These are phyloP conservation scores for Sciurus niger DNA, from an alignment of 2,113 vertebrate genomes.

Conservation along the genomic window DNA sequence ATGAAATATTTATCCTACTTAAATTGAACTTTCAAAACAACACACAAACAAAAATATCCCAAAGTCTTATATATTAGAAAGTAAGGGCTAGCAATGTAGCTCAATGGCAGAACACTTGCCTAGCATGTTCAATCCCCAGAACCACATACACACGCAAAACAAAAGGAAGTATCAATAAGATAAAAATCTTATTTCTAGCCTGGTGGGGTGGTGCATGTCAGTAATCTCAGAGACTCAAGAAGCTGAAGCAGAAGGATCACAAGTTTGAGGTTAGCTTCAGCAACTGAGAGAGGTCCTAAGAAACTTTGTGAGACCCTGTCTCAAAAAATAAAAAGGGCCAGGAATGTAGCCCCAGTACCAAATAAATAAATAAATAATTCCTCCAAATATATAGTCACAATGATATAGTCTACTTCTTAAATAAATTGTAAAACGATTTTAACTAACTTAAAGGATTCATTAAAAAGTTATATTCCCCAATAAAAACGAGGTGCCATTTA, in stretches of 20 bases:
- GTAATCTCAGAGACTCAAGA: too few species aligned
- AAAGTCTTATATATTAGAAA: background rate
- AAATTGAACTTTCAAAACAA: background rate
- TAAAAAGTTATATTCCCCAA: background rate
- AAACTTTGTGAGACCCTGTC: too few species aligned
- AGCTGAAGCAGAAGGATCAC: too few species aligned
- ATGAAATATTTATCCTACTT: slow-evolving; percentile 20
- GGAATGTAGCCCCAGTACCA: too few species aligned
- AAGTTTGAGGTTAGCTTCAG: too few species aligned
- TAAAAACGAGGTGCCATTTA: slow-evolving; percentile 17
- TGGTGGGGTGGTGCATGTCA: too few species aligned
- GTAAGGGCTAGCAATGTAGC: background rate
- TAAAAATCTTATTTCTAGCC: background rate
- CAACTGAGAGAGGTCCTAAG: too few species aligned
- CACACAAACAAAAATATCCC: background rate
- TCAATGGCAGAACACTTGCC: too few species aligned
- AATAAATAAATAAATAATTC: background rate
- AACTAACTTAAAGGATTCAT: background rate
- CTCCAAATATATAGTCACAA: background rate
- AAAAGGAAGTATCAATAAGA: background rate
- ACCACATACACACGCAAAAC: too few species aligned
- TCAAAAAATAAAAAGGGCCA: too few species aligned
- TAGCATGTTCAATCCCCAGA: too few species aligned
- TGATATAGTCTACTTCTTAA: background rate
- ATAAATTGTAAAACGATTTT: too few species aligned